Base-by-base conservation (phyloP, 2,113 vertebrate genomes). In the Coptodon rendalli region DNA sequence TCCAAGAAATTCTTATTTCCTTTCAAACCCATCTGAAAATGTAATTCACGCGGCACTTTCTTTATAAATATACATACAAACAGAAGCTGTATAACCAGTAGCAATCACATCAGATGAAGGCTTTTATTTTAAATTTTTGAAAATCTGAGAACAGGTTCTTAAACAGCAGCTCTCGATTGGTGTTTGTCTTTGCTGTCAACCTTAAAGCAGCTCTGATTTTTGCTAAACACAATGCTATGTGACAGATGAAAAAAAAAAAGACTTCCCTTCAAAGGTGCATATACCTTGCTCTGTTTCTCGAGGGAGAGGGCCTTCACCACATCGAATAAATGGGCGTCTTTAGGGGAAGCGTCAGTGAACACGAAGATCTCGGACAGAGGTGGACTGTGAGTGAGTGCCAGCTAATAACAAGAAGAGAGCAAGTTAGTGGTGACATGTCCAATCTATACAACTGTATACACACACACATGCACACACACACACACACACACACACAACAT, bases 281-380 rank as follows among this genome's bases (percentile, higher is more conserved):
- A 8, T 81, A 97, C 98, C 96, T 97, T 97, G 95, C 96, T 97
- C 84, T 95, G 96, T 84, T 95, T 97, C 85, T 97, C 96, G 31
- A 94, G 95, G 5, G 94, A 90, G 6, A 97, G 95, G 27, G 97
- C 96, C 83, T 97, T 97, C 50, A 98, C 96, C 0, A 89, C 91
- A 63, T 89, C 95, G 80, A 96, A 96, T 84, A 98, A 90, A 88
- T 97, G 90, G 13, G 84, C 92, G 1, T 98, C 97, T 94, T 98
- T 98, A 19, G 97, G 96, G 11, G 97, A 97, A 10, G 98, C 97
- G 2, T 98, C 97, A 1, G 98, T 98, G 93, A 98, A 98, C 4
- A 98, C 97, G 50, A 97, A 98, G 91, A 98, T 97, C 83, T 98
- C 97, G 5, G 98, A 98, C 86, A 97, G 90, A 0, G 97, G 97